Conservation (phyloP, 2,797 vertebrate species). For the Myotis findleyi region DNA sequence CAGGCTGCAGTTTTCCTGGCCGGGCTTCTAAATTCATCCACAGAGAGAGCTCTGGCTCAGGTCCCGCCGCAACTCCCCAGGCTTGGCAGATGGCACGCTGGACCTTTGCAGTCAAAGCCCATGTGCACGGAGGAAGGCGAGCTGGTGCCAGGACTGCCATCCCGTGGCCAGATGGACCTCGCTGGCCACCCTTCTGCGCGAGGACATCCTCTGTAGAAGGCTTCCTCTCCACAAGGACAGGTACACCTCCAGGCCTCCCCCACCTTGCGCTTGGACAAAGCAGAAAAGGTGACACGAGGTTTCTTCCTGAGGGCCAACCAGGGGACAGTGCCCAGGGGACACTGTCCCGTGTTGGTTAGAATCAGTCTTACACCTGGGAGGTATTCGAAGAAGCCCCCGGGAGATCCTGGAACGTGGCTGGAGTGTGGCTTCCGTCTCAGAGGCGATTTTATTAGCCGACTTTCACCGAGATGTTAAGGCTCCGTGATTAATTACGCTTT, state of each 20-base stretch:
- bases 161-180: not conserved
- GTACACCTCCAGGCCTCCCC: not conserved
- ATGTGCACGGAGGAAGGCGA: slow-evolving; percentile 38
- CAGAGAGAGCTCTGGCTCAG: not conserved
- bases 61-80: not conserved
- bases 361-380: slow-evolving; percentile 17
- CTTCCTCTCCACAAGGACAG: not conserved
- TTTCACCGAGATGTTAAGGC: slow-evolving; percentile 21
- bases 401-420: not conserved
- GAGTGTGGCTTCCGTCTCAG: not conserved
- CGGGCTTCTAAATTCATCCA: not conserved
- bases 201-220: slow-evolving; percentile 50
- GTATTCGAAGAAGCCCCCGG: not conserved
- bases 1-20: not conserved
- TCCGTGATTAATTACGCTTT: slow-evolving; percentile 66
- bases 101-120: not conserved
- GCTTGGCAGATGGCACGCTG: slow-evolving; percentile 28
- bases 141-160: slow-evolving; percentile 53
- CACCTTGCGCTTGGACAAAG: slow-evolving; percentile 27
- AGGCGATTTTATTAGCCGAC: not conserved
- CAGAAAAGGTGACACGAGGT: not conserved
- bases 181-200: rapidly evolving
- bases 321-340: not conserved
- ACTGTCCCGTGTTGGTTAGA: not conserved
- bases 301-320: not conserved